Percentiles rank a stretch among this genome's conserved stretches.
These are phyloP conservation scores for Oophaga sylvatica DNA, from an alignment of 2,797 vertebrate genomes.

Conservation along the genomic window DNA sequence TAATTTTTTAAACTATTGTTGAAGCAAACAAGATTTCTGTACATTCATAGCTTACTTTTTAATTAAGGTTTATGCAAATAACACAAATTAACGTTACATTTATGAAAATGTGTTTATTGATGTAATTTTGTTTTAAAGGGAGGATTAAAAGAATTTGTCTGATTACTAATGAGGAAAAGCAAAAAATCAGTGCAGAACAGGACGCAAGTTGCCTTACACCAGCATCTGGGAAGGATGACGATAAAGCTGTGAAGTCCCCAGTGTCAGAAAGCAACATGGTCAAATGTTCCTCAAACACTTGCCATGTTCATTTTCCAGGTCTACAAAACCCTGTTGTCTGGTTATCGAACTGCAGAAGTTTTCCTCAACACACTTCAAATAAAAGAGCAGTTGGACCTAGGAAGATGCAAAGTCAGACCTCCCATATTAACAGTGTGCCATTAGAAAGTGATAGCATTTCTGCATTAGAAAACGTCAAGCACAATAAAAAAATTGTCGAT, in stretches of 20 bases:
- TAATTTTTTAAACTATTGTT: no score
- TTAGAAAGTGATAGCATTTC: neutral
- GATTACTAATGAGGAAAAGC: neutral
- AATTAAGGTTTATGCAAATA: no score
- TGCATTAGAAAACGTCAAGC: neutral
- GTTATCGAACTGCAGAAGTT: constrained; percentile 24
- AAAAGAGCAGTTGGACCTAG: no score
- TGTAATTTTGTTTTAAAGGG: constrained; percentile 28
- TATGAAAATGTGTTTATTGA: neutral
- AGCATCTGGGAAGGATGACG: neutral
- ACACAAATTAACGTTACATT: no score
- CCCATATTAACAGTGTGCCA: neutral
- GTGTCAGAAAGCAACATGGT: neutral
- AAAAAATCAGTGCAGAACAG: neutral
- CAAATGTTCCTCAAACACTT: neutral
- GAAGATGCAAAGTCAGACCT: neutral
- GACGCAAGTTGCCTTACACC: neutral
- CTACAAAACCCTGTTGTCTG: constrained; percentile 28
- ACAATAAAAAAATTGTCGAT: neutral
- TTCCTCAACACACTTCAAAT: neutral
- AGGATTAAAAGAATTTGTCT: neutral
- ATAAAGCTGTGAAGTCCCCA: neutral
- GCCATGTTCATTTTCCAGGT: neutral
- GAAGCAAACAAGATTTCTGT: no score
- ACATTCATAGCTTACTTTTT: no score